phyloP scores from a whole-genome alignment of 2,113 vertebrate species.

The Micromys minutus region DNA sequence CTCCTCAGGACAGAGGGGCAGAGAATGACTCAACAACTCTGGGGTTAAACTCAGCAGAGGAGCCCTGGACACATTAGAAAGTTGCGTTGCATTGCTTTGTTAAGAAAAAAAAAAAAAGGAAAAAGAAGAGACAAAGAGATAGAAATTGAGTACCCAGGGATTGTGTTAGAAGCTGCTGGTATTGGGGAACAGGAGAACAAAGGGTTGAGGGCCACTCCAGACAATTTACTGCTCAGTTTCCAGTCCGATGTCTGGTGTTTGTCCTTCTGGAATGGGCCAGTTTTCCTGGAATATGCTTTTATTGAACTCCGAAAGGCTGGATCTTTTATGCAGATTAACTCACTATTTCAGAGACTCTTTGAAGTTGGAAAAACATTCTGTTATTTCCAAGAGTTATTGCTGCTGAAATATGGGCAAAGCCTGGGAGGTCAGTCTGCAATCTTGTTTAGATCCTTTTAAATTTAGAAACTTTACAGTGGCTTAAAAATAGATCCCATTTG shows the following conservation, averaged over 20 bases:
- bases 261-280: neutral
- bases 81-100: neutral
- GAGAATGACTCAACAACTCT: neutral
- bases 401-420: constrained; percentile 46
- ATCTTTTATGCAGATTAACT: constrained; percentile 67
- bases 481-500: constrained; percentile 75
- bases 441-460: constrained; percentile 69
- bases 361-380: constrained; percentile 69
- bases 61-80: neutral
- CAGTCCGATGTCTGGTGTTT: constrained; percentile 40
- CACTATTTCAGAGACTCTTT: constrained; percentile 75
- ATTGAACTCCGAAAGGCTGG: constrained; percentile 63
- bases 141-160: neutral
- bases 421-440: constrained; percentile 54
- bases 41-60: neutral
- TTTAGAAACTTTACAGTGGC: constrained; percentile 74
- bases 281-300: constrained; percentile 59
- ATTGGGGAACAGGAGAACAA: neutral
- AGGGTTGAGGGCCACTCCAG: neutral
- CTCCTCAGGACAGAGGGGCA: neutral
- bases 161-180: neutral
- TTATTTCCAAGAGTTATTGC: constrained; percentile 74
- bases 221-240: neutral
- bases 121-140: neutral
- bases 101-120: neutral